phyloP scores from a whole-genome alignment of 30 jellyfish, hydroid and myxozoan genomes.

The Cassiopea andromeda region DNA sequence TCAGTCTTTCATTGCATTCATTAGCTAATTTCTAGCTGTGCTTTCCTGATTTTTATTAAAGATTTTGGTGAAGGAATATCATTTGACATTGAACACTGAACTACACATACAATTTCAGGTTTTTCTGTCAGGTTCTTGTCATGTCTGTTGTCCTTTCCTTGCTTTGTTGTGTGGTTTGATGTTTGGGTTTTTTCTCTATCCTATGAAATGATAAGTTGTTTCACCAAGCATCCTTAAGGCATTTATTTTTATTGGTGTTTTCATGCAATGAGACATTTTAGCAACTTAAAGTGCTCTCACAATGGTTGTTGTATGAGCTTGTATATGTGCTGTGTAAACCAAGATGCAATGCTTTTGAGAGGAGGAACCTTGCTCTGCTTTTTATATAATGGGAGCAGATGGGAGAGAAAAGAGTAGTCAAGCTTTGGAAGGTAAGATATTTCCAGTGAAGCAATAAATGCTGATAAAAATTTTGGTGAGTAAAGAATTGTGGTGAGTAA shows the following conservation, averaged over 20 bases:
- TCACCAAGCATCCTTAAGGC: constrained; percentile 24
- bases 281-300: too few species aligned
- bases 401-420: not conserved
- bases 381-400: not conserved
- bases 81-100: not conserved
- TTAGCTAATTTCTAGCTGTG: too few species aligned
- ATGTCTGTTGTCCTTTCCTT: not conserved
- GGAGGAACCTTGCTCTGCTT: too few species aligned
- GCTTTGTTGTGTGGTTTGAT: not conserved
- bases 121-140: not conserved
- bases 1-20: not conserved
- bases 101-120: not conserved
- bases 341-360: not conserved
- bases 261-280: not conserved
- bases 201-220: not conserved
- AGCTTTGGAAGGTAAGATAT: constrained; percentile 7
- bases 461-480: not conserved
- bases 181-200: not conserved
- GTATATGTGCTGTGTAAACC: not conserved
- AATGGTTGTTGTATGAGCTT: too few species aligned
- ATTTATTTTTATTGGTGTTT: not conserved
- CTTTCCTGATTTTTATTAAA: too few species aligned
- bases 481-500: not conserved
- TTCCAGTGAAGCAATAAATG: not conserved
- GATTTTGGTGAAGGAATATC: not conserved